phyloP scores from a whole-genome alignment of 1,140 invertebrate species.

The Aphaenogaster rudis region DNA sequence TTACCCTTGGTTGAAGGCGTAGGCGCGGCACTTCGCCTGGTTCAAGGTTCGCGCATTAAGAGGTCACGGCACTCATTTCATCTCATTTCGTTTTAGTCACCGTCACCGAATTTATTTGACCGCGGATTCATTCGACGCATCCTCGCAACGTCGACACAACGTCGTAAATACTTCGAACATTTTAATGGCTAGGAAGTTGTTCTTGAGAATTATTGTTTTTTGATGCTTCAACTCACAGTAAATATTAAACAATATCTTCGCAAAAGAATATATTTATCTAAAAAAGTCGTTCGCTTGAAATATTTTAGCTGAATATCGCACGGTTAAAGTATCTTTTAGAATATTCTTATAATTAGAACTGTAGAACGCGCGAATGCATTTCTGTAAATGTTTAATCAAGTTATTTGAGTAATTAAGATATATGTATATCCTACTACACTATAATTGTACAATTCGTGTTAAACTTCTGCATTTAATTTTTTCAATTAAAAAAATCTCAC shows the following conservation, averaged over 20 bases:
- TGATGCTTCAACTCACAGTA: background rate
- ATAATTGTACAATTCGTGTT: conserved; percentile 13
- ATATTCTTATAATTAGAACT: conserved; percentile 17
- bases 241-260: background rate
- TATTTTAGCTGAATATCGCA: background rate
- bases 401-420: background rate
- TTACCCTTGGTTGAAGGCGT: conserved; percentile 73
- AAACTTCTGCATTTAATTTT: background rate
- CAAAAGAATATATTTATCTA: background rate
- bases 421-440: background rate
- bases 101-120: conserved; percentile 31
- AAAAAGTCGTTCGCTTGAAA: background rate
- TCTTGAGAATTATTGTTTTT: background rate
- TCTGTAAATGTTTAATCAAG: background rate
- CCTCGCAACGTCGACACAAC: background rate
- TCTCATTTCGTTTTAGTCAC: conserved; percentile 13
- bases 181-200: background rate
- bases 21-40: conserved; percentile 67
- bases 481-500: background rate
- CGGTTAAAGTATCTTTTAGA: background rate
- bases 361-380: background rate
- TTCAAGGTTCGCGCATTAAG: conserved; percentile 71
- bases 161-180: background rate
- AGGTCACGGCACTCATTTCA: conserved; percentile 60
- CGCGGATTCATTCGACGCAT: background rate